These are phyloP conservation scores for Ochlodes sylvanus DNA, from an alignment of 2,888 invertebrate species.

Conservation along the genomic window DNA sequence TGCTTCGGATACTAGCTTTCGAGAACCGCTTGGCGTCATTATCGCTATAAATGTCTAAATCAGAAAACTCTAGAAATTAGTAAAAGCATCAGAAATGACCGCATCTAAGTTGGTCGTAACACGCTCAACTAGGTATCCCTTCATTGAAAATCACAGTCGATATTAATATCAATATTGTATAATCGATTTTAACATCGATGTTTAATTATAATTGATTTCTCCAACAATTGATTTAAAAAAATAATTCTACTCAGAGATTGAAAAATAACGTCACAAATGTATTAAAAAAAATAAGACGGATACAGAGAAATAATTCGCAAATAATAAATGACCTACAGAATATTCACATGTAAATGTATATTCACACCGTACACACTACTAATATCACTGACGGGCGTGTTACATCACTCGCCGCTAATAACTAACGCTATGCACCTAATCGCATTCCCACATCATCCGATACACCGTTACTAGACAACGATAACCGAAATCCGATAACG, in stretches of 20 bases:
- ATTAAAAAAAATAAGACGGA: too few relatives aligned
- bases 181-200: neutral
- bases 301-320: neutral
- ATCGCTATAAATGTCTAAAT: neutral
- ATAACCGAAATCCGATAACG: neutral
- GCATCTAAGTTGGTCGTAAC: neutral
- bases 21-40: neutral
- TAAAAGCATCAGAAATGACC: neutral
- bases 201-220: too few relatives aligned
- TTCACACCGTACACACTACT: neutral
- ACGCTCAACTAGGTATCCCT: neutral
- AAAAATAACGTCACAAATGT: too few relatives aligned
- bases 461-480: neutral
- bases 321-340: neutral
- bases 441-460: neutral
- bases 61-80: neutral
- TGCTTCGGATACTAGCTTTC: too few relatives aligned
- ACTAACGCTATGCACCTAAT: slow-evolving; percentile 2
- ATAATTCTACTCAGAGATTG: too few relatives aligned
- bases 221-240: neutral
- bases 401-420: slow-evolving; percentile 1
- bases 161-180: neutral
- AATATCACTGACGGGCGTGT: slow-evolving; percentile 1
- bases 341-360: slow-evolving; percentile 1
- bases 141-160: neutral